Evolutionary conservation across 2,888 invertebrate genomes (phyloP).

Genomic region (Drosophila antonietae): DNA sequence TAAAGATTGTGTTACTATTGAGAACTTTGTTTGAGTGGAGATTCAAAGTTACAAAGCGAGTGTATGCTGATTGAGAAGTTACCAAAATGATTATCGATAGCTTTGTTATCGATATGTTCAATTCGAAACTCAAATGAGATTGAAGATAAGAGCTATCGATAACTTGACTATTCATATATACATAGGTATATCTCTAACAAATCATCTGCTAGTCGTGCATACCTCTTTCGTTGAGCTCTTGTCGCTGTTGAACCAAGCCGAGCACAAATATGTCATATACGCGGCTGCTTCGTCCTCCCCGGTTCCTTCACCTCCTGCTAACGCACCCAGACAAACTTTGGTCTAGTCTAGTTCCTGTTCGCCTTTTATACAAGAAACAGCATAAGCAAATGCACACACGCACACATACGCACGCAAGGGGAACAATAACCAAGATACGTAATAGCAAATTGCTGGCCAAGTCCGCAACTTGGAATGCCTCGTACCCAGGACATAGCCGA

Average conservation of each 20-base stretch:
- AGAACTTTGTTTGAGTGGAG: too few species aligned
- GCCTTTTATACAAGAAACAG: slow-evolving; percentile 46
- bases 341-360: slow-evolving; percentile 22
- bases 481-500: slow-evolving; percentile 10
- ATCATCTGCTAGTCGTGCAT: background rate
- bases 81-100: too few species aligned
- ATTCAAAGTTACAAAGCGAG: too few species aligned
- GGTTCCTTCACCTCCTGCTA: too few species aligned
- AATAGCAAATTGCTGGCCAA: slow-evolving; percentile 72
- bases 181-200: background rate
- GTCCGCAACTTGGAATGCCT: slow-evolving; percentile 41
- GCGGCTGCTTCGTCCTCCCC: background rate
- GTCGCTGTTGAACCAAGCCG: slow-evolving; percentile 8
- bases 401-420: slow-evolving; percentile 20
- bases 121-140: too few species aligned
- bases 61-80: too few species aligned
- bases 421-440: slow-evolving; percentile 68
- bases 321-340: background rate
- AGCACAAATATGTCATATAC: slow-evolving; percentile 33
- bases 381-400: slow-evolving; percentile 63
- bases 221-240: background rate
- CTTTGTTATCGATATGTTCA: too few species aligned
- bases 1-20: background rate
- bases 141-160: background rate
- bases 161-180: background rate